Conservation (phyloP, 2,888 invertebrate species). For the Drosophila neonasuta region DNA sequence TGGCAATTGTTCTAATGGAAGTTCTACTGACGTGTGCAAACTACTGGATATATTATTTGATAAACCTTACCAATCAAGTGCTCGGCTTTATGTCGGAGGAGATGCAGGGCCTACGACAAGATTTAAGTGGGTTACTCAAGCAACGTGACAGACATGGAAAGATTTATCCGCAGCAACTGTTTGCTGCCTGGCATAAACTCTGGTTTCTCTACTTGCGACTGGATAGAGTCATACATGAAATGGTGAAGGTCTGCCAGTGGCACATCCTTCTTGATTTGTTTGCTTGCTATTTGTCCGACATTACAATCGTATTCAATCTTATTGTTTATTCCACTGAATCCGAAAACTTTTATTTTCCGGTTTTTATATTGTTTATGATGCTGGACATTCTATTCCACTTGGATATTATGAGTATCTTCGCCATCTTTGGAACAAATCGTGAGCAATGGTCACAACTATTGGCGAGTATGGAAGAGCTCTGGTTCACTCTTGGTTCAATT, state of each 20-base stretch:
- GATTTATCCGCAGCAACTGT: constrained; percentile 46
- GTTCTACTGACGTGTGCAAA: constrained; percentile 31
- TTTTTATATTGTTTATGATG: not conserved
- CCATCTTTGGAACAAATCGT: constrained; percentile 39
- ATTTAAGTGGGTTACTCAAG: constrained; percentile 28
- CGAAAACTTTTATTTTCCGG: not conserved
- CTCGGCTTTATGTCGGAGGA: constrained; percentile 36
- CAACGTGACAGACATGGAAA: constrained; percentile 28
- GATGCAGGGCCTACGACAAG: constrained; percentile 30
- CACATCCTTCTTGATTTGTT: constrained; percentile 55
- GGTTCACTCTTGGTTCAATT: not conserved
- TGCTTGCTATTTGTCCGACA: constrained; percentile 48
- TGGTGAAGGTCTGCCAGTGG: constrained; percentile 37
- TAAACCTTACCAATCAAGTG: constrained; percentile 42
- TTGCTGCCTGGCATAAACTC: constrained; percentile 41
- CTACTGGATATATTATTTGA: constrained; percentile 21
- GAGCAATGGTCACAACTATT: constrained; percentile 38
- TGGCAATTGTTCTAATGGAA: constrained; percentile 29
- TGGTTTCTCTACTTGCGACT: constrained; percentile 34
- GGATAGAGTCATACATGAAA: constrained; percentile 27
- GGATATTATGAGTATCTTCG: constrained; percentile 45
- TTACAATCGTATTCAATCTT: constrained; percentile 48
- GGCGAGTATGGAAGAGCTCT: constrained; percentile 28
- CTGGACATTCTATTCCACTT: constrained; percentile 33
- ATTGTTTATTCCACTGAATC: constrained; percentile 27